Evolutionary conservation across 2,888 invertebrate genomes (phyloP), one percentile per base, ranked within the genome.

Genomic region (Amphimallon solstitiale): DNA sequence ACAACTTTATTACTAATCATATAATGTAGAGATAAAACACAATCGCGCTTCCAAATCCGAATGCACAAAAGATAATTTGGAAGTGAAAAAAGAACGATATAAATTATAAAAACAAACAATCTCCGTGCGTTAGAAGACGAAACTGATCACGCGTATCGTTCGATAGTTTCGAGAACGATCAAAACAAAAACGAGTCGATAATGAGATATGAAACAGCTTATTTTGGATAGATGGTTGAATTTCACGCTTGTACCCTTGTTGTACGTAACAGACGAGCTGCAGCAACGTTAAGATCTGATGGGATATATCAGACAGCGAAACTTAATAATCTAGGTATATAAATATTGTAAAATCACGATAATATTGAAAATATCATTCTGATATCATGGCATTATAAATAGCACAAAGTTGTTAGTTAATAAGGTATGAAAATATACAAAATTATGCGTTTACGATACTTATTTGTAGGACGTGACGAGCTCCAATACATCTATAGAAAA

Each of bases 211-310:
- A 75, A 76, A 78, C 76, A 78, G 77, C 78, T 78, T 75, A 78
- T 78, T 78, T 77, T 76, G 75, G 67, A 70, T 66, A 74, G 74
- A 76, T 77, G 73, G 76, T 72, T 71, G 71, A 74, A 79, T 79
- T 79, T 79, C 78, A 79, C 76, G 79, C 71, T 67, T 74, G 72
- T 77, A 76, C 77, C 73, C 77, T 72, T 76, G 75, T 78, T 77
- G n/a, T 78, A 77, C 77, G 77, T 76, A 77, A 76, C 76, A 76
- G 76, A 79, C 77, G 78, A 77, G 29, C 29, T 29, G 1, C 6
- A 29, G 29, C 29, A 29, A 9, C 29, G 29, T 9, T 5, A 29
- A 29, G 29, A 29, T 29, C 29, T 7, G 29, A 29, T 29, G 29
- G 29, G 29, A n/a, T n/a, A 29, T 29, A 29, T 29, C 29, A 29